Base-by-base conservation (phyloP, 2,888 invertebrate species). In the Athalia rosae region DNA sequence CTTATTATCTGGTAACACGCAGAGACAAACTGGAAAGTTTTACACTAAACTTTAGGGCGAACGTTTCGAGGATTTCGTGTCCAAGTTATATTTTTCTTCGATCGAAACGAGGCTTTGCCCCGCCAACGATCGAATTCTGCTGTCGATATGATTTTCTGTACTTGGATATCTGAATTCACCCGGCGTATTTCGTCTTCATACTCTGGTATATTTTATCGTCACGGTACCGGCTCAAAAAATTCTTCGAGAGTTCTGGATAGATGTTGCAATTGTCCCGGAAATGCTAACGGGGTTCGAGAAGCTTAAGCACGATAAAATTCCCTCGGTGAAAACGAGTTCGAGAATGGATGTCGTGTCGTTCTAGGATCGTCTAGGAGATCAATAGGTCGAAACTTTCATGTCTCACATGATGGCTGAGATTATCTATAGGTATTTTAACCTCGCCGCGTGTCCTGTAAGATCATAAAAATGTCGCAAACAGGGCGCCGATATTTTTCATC, bases 291-390 rank as follows among this genome's bases (percentile, higher is more conserved):
- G 61, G 61, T 28, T 61, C n/a, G 53, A 53, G 53, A 61, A 8
- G 61, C 61, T 61, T 41, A 41, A 5, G 43, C 15, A 9, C n/a
- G 15, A 58, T 8, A 41, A 59, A n/a, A 28, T 71, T 58, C 45
- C 58, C 41, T 48, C 28, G 53, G 67, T 53, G 67, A 67, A 67
- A 67, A 67, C 67, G 67, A 53, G 67, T 58, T 74, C 61, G 43
- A 50, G 59, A 58, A 74, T 62, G 45, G 64, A 81, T 79, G 78
- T 78, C 77, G 74, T 76, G 69, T 79, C 78, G 80, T 80, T 80
- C 79, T 76, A 80, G 80, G 80, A 78, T 78, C 77, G 59, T 79
- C 74, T 78, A 50, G 66, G 78, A 79, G 82, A 80, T 81, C 83
- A 78, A 82, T 82, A 80, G 81, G 82, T 80, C 82, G 80, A 66